Base-by-base conservation (phyloP, 1,140 invertebrate species). In the Drosophila sulfurigaster region DNA sequence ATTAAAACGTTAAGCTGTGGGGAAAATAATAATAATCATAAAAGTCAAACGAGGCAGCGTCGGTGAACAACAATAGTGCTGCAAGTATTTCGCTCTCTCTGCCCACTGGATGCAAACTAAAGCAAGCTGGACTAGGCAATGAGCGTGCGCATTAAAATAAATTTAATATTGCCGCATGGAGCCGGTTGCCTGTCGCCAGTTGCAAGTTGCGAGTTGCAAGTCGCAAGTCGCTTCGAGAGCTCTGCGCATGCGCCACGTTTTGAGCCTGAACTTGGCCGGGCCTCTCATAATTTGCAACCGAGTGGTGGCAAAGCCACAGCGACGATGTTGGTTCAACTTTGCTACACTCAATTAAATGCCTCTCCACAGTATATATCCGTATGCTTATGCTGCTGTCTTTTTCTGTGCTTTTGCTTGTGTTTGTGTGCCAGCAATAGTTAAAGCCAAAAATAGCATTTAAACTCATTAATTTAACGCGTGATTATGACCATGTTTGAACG, bases 391-490 rank as follows among this genome's bases (percentile, higher is more conserved):
- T n/a, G 35, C 35, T 15, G 20, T 48, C 41, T 43, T n/a, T 43
- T 10, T n/a, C 2, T 41, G 7, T 41, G 11, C 7, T 5, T 41
- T 15, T 54, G 57, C 10, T 41, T 56, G 30, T 73, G n/a, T 81
- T 78, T 85, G 70, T 88, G 81, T 69, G 85, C 57, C 65, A 76
- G 81, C 75, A 89, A 89, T 89, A 89, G 85, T 89, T 81, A 89
- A 89, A 85, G 85, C 85, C 85, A 89, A 89, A 89, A 89, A 89
- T 89, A 89, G 85, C 88, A 91, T 91, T 91, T 87, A 91, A 91
- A 91, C 87, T 91, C 87, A 91, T 91, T 91, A 91, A 91, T 91
- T 91, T 91, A 91, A 91, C 87, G 82, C 87, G 88, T 91, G 88
- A 91, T 91, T 91, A 91, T 91, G 82, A 91, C 88, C 82, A 88